These are phyloP conservation scores for Pycnomerus fuliginosus DNA, from an alignment of 2,888 invertebrate genomes.

Conservation along the genomic window DNA sequence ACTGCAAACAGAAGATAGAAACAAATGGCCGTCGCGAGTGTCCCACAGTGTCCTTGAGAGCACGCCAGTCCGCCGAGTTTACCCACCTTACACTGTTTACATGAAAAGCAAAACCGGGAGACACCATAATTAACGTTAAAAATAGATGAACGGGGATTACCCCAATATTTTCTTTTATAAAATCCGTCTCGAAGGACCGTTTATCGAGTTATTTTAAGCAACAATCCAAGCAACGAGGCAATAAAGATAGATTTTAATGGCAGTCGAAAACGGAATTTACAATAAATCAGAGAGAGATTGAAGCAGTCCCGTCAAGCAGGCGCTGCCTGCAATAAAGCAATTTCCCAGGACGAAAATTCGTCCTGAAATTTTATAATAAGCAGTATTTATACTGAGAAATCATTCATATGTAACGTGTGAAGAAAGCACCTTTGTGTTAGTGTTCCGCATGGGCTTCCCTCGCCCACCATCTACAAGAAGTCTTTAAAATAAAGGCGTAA, in stretches of 20 bases:
- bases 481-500: constrained; percentile 11
- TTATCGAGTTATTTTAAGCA: neutral
- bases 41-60: constrained; percentile 25
- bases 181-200: neutral
- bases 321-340: constrained; percentile 33
- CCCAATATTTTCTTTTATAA: neutral
- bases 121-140: constrained; percentile 3
- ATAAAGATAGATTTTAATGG: constrained; percentile 24
- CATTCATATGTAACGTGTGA: neutral
- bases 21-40: constrained; percentile 1
- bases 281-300: constrained; percentile 30
- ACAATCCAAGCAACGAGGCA: neutral
- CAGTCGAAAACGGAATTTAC: constrained; percentile 25
- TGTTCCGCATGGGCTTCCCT: no score
- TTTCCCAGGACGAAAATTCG: constrained; percentile 23
- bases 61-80: constrained; percentile 33
- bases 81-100: constrained; percentile 31
- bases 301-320: constrained; percentile 23
- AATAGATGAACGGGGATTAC: neutral
- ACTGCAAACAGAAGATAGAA: constrained; percentile 8
- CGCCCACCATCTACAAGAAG: no score
- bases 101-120: constrained; percentile 2
- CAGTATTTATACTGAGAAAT: neutral
- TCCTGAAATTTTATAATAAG: constrained; percentile 1
- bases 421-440: no score